Conservation (phyloP, 2,888 invertebrate genomes). For the Noctua pronuba region DNA sequence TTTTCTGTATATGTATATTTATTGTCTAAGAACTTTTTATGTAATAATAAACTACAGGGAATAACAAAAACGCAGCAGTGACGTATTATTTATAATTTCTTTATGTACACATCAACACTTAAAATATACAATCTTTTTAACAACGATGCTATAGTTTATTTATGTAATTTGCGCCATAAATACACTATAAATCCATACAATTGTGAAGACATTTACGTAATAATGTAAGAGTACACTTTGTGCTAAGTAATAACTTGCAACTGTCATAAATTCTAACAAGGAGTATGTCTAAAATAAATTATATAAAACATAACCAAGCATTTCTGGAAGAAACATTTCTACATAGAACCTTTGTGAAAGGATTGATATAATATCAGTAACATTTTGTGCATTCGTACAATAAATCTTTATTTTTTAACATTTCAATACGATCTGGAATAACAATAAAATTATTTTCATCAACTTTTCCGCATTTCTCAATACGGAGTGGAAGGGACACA, state of each 20-base stretch:
- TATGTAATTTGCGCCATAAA: constrained; percentile 54
- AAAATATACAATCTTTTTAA: constrained; percentile 74
- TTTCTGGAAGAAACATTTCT: constrained; percentile 48
- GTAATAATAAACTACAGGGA: constrained; percentile 70
- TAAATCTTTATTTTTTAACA: constrained; percentile 25
- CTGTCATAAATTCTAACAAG: constrained; percentile 53
- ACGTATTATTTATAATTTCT: constrained; percentile 74
- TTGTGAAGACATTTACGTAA: constrained; percentile 42
- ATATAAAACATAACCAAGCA: constrained; percentile 34
- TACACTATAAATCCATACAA: constrained; percentile 34
- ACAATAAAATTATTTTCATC: constrained; percentile 22
- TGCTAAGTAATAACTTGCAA: constrained; percentile 54
- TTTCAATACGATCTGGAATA: constrained; percentile 27
- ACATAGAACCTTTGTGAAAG: constrained; percentile 21
- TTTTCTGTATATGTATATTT: constrained; percentile 37
- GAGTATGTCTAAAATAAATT: constrained; percentile 30
- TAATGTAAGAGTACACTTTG: constrained; percentile 52
- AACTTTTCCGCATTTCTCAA: constrained; percentile 14
- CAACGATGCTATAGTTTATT: constrained; percentile 67
- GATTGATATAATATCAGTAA: constrained; percentile 24
- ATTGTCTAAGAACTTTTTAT: constrained; percentile 38
- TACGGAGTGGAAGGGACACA: too few species aligned
- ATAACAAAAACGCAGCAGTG: constrained; percentile 69
- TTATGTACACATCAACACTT: constrained; percentile 87
- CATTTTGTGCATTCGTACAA: constrained; percentile 42